A percentile compares a stretch with the other conserved stretches of the same genome.
These are phyloP conservation scores for Resseliella maxima DNA, from an alignment of 2,888 invertebrate genomes.

Conservation along the genomic window DNA sequence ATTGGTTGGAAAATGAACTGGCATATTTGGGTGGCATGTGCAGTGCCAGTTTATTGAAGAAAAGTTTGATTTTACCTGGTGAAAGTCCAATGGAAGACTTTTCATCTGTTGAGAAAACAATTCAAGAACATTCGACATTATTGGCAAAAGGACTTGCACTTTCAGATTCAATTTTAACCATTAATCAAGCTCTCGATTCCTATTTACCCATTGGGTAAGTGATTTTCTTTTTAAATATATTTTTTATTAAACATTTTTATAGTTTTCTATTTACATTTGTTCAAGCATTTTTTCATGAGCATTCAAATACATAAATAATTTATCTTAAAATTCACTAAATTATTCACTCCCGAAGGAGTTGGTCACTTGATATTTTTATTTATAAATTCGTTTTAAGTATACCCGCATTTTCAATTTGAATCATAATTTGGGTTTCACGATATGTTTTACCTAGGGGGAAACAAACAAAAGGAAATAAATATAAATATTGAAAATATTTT, in stretches of 20 bases:
- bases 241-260: not conserved
- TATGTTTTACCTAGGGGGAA: too few relatives aligned
- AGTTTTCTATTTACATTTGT: too few relatives aligned
- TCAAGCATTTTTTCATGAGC: too few relatives aligned
- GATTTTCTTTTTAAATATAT: constrained; percentile 34
- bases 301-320: too few relatives aligned
- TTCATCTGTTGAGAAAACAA: constrained; percentile 76
- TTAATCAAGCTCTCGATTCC: constrained; percentile 91
- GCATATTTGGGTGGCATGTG: constrained; percentile 92
- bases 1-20: constrained; percentile 88
- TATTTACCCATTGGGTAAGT: constrained; percentile 84
- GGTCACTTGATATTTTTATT: not conserved
- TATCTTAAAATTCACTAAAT: too few relatives aligned
- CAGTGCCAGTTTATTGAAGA: constrained; percentile 88
- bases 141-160: constrained; percentile 91
- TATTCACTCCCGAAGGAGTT: not conserved
- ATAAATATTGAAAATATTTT: too few relatives aligned
- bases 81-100: constrained; percentile 79
- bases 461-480: too few relatives aligned
- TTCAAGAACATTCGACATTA: constrained; percentile 72
- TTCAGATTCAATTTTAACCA: constrained; percentile 82
- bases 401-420: constrained; percentile 86
- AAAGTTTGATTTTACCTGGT: constrained; percentile 77
- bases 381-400: constrained; percentile 81
- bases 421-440: constrained; percentile 86